phyloP scores from a whole-genome alignment of 2,797 vertebrate genomes.

The Pagetopsis macropterus region DNA sequence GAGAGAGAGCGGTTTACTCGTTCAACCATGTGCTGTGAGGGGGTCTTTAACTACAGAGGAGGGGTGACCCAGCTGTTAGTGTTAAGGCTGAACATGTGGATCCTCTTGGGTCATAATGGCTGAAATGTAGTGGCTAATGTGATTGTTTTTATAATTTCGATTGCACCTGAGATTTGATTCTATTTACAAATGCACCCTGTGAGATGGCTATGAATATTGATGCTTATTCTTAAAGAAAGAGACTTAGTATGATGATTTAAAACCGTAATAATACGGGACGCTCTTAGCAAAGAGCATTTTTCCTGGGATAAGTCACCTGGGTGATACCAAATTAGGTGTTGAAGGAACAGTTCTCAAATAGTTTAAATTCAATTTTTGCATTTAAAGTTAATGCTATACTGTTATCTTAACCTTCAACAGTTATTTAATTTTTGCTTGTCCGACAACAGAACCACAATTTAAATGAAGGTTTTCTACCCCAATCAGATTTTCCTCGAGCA shows the following conservation, averaged over 20 bases:
- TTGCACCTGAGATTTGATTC: constrained; percentile 43
- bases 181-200: constrained; percentile 28
- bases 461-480: too few species aligned
- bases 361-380: too few species aligned
- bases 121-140: constrained; percentile 12
- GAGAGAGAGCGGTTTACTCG: constrained; percentile 28
- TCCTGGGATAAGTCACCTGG: not conserved
- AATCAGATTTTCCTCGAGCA: too few species aligned
- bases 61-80: constrained; percentile 19
- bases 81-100: constrained; percentile 7
- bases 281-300: constrained; percentile 11
- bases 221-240: constrained; percentile 12
- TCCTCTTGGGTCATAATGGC: constrained; percentile 31
- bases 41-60: constrained; percentile 9
- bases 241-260: constrained; percentile 17
- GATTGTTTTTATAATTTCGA: constrained; percentile 7
- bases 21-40: constrained; percentile 23
- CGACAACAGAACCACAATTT: too few species aligned
- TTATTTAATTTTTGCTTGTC: too few species aligned
- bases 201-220: constrained; percentile 23
- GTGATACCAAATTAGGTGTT: not conserved
- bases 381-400: too few species aligned
- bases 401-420: too few species aligned
- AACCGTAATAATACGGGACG: not conserved
- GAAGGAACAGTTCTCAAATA: too few species aligned